Evolutionary conservation across 2,888 invertebrate species (phyloP), one percentile per base, ranked within the genome.

Genomic region (Eristalis tenax): DNA sequence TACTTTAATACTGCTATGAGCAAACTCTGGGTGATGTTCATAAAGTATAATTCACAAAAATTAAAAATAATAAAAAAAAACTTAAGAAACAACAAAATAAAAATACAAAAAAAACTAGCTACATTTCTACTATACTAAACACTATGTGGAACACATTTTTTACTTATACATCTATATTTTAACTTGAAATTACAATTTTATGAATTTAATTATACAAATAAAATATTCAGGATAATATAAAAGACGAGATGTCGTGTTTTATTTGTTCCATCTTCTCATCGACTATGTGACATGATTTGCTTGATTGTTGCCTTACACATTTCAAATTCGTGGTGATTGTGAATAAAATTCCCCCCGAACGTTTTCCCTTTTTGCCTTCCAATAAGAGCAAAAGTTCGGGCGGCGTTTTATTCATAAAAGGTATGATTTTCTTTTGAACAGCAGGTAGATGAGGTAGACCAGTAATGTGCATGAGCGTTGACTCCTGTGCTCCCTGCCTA

Each of bases 81-180:
- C 15, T 50, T 50, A 64, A 61, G 35, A 68, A 32, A 65, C 13
- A 82, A 59, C 26, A 40, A 73, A 73, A 26, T n/a, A 63, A 61
- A 28, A 63, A 73, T 15, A 43, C 18, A 71, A 89, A 89, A 71
- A 83, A 77, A 80, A 79, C 77, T 88, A 89, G 89, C 89, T 90
- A 90, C 90, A 90, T 90, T 90, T 90, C 90, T 90, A 90, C 90
- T 90, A 89, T 89, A 90, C 89, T 89, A 88, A 89, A 85, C 86
- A 86, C 83, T 87, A 87, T 87, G 87, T 87, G 87, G 83, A 83
- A 87, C 87, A 87, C 83, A 87, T 87, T 87, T 87, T 87, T 87
- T 87, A 87, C 87, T 87, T 87, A 87, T 87, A 87, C 87, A 87
- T 87, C 87, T 87, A 87, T 87, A 87, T 87, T 87, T 87, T 83